Base-by-base conservation (phyloP, 2,797 vertebrate genomes). In the Tympanoctomys barrerae region DNA sequence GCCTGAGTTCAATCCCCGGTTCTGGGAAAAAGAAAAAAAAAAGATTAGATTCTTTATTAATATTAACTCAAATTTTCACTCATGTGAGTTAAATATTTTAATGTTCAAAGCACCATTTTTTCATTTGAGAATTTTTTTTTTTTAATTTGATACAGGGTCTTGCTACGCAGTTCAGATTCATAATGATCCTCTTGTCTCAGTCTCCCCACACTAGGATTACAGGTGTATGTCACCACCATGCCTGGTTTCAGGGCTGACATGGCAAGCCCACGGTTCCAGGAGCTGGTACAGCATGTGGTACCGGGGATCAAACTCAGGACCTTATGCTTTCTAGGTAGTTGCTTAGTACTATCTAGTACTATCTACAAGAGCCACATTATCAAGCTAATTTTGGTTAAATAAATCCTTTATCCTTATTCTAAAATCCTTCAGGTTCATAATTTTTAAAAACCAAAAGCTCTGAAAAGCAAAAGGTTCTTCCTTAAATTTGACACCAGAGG, bases 401-500 rank as follows among this genome's bases (percentile, higher is more conserved):
- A 11, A 85, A 85, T 14, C 18, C 42, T 42, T 94, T 78, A 87
- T 2, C 28, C 75, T 86, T 82, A 89, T 33, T 94, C 33, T 86
- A 92, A 81, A 84, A 91, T 49, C 54, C 42, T 59, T 16, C 52
- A 49, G 39, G 52, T 78, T 71, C 54, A 52, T 62, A 62, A 78
- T 46, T 91, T 91, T 80, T 91, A 75, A 94, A 94, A 79, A 64
- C 26, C 46, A 49, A 80, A 85, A 85, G 26, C 11, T 42, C 77
- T 79, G 77, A 52, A 79, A 54, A 79, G 28, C 31, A 52, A 49
- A 91, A 66, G 21, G 52, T 89, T 26, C 77, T 91, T 84, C 57
- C 46, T 91, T 75, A 66, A 87, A 70, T 54, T 89, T 92, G 66
- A 66, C 22, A 81, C 26, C 36, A 85, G 91, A 89, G 59, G 21